Percentiles rank a stretch among this genome's conserved stretches.
Conservation (phyloP, 2,113 vertebrate species). For the Corapipo altera region DNA sequence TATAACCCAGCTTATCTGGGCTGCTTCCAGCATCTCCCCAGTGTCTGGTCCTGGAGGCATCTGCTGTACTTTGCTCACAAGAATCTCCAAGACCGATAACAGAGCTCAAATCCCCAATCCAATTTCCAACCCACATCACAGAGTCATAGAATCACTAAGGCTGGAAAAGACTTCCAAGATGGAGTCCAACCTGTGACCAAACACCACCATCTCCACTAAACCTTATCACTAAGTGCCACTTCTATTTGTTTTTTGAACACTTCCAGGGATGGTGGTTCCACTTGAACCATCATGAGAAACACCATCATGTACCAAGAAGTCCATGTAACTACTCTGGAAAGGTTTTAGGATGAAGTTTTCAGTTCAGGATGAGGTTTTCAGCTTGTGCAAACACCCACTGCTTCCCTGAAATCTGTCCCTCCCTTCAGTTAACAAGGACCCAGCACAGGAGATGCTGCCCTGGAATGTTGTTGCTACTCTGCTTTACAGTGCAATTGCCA, state of each 20-base stretch:
- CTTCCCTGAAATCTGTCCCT: neutral
- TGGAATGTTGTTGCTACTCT: neutral
- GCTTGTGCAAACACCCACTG: neutral
- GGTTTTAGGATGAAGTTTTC: neutral
- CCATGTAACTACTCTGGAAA: neutral
- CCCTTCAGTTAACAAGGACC: neutral
- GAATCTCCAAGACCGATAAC: neutral
- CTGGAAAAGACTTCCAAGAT: neutral
- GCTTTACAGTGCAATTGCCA: neutral
- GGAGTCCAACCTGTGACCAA: neutral
- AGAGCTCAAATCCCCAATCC: neutral
- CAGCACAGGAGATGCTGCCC: neutral
- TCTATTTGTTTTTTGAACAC: fast-evolving
- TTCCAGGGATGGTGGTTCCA: neutral
- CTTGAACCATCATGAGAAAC: fast-evolving
- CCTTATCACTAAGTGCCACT: neutral
- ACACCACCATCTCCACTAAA: neutral
- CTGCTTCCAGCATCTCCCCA: neutral
- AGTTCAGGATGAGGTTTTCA: neutral
- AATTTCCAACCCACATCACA: neutral
- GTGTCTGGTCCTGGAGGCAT: neutral
- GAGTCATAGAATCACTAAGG: neutral
- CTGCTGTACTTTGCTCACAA: neutral
- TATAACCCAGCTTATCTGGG: too few species aligned
- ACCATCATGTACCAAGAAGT: too few species aligned